Base-by-base conservation (phyloP, 1,140 invertebrate genomes). In the Drosophila athabasca region DNA sequence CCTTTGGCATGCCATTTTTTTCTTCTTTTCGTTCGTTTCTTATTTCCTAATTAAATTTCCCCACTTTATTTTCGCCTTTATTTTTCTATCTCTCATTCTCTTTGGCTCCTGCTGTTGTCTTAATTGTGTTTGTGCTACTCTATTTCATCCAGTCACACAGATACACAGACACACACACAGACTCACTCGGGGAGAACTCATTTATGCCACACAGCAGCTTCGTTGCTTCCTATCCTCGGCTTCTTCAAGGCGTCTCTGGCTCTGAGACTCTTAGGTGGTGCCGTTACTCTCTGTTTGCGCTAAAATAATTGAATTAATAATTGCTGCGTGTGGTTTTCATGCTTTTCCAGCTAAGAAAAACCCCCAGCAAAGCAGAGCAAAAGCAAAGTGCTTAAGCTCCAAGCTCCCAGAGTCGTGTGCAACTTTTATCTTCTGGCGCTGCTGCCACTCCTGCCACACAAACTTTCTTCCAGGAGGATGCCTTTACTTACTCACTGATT, bases 241-340 rank as follows among this genome's bases (percentile, higher is more conserved):
- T 43, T 41, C 29, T 50, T 39, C 35, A 7, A 29, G 52, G 48
- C 8, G 43, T 53, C 43, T 26, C 24, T 26, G 24, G 24, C 24
- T 26, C 24, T 24, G 24, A 24, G 59, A n/a, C 24, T 19, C 39
- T 87, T 75, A 87, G 83, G 79, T 88, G 83, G 61, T 39, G 35
- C 35, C 35, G 35, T 39, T 11, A 11, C 35, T 39, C 35, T 39
- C 79, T 83, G 83, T 88, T 83, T 90, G 81, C 75, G 82, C 90
- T 87, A 81, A 87, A 90, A 89, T 90, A 90, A 90, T 90, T 90
- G 90, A 90, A 90, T 90, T 90, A 90, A 90, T 90, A 90, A 90
- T 90, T 90, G 84, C 89, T 90, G 89, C 90, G 90, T 90, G 90
- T 90, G 89, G 89, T 90, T 90, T 90, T 90, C 90, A 90, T 90